Base-by-base conservation (phyloP, 23 tunicate species). In the Trididemnum nubilum region DNA sequence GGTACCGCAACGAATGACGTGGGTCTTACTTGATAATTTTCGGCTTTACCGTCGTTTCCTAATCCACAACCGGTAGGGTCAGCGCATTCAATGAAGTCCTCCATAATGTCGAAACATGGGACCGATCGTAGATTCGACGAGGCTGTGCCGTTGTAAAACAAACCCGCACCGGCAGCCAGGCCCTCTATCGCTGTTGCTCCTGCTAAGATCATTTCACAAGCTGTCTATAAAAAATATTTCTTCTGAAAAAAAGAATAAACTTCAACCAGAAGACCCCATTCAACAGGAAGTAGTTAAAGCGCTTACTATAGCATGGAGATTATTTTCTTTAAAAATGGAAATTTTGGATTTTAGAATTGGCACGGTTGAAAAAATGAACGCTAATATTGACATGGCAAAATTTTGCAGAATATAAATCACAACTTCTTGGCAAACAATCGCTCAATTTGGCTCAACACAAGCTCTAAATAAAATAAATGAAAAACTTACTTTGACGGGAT, bases 41-140 rank as follows among this genome's bases (percentile, higher is more conserved):
- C 91, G 25, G 99, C 94, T 30, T 31, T 54, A 4, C 92, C 92
- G 36, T 83, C 93, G 34, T 80, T 70, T 19, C 99, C 99, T 39
- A 86, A 35, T 21, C 97, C 96, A 72, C 99, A 96, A 1, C 99
- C 99, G 7, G 99, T 96, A 1, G 99, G 99, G 81, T 96, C 99
- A 19, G 94, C 89, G 50, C 99, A 96, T 22, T 96, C 92, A 4
- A 96, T 86, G 63, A 71, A 96, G 51, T 96, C 97, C 27, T 67
- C 78, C 54, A 73, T 49, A 44, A 96, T 96, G 52, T 96, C 94
- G 63, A 80, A 91, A 50, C 99, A 96, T 12, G 60, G n/a, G 1
- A 82, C 34, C 1, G 84, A 57, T 23, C 33, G 18, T 15, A 34
- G n/a, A 21, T 71, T 69, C 1, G 34, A 4, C 1, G 74, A 22